phyloP scores from a whole-genome alignment of 1,140 invertebrate genomes.

The Zaprionus vittiger region DNA sequence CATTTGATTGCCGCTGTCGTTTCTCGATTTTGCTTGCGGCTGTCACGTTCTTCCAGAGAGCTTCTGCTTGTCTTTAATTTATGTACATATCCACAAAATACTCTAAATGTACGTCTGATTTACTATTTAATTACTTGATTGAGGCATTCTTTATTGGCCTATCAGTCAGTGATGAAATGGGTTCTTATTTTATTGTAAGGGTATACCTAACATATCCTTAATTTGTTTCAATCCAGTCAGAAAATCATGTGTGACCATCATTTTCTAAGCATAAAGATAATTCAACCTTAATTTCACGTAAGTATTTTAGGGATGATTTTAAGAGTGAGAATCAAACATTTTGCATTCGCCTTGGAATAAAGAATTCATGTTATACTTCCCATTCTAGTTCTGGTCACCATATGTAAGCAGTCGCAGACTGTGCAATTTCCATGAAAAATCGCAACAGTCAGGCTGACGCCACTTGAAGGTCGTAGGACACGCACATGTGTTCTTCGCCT shows the following conservation, averaged over 20 bases:
- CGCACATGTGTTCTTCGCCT: slow-evolving; percentile 41
- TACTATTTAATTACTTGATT: slow-evolving; percentile 47
- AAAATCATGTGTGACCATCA: neutral
- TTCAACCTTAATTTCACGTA: neutral
- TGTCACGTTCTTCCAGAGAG: slow-evolving; percentile 61
- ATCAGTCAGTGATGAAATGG: neutral
- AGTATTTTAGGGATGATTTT: neutral
- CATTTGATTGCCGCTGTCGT: slow-evolving; percentile 54
- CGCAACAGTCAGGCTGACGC: slow-evolving; percentile 69
- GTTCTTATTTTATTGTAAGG: neutral
- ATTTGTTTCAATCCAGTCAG: neutral
- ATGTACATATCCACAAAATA: slow-evolving; percentile 17
- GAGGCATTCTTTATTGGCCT: slow-evolving; percentile 18
- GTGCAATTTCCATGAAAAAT: slow-evolving; percentile 78
- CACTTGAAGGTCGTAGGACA: slow-evolving; percentile 56
- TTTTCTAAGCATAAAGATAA: too few species aligned
- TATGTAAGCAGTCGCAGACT: slow-evolving; percentile 59
- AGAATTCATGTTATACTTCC: neutral
- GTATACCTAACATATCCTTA: neutral
- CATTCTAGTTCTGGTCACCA: slow-evolving; percentile 53
- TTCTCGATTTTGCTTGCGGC: slow-evolving; percentile 57
- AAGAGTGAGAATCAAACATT: neutral
- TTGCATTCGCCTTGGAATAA: neutral
- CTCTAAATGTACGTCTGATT: slow-evolving; percentile 30
- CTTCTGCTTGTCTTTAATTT: slow-evolving; percentile 37